A percentile compares a stretch with the other conserved stretches of the same genome.
Conservation (phyloP, 2,113 vertebrate genomes). For the Pitta sordida region DNA sequence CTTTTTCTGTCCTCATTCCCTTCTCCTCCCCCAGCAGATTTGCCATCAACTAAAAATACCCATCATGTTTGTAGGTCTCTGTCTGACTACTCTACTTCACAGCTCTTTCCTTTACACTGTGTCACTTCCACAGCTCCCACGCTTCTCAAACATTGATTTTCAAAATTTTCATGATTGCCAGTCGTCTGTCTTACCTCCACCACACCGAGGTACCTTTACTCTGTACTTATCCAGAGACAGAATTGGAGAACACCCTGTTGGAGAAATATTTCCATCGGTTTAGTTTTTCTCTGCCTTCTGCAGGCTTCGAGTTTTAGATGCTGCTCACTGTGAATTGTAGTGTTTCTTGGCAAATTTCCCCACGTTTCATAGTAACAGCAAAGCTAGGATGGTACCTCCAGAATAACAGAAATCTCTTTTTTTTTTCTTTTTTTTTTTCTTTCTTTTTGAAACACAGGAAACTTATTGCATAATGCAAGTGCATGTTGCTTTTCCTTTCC, state of each 20-base stretch:
- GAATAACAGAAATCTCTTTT: neutral
- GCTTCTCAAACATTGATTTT: neutral
- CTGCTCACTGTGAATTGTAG: neutral
- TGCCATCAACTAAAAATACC: slow-evolving; percentile 48
- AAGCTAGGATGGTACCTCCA: neutral
- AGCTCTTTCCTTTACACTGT: neutral
- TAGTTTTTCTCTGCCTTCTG: neutral
- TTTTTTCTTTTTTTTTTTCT: too few species aligned
- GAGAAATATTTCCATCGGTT: neutral
- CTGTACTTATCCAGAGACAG: neutral
- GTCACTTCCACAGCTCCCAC: neutral
- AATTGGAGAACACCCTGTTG: neutral
- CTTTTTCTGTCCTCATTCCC: slow-evolving; percentile 26
- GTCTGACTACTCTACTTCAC: slow-evolving; percentile 24
- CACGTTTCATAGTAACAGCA: neutral
- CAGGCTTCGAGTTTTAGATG: neutral
- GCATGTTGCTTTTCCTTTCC: neutral
- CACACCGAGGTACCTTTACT: neutral
- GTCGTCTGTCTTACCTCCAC: neutral
- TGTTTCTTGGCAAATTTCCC: neutral
- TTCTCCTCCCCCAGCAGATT: neutral
- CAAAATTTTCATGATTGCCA: neutral
- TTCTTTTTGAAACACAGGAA: neutral
- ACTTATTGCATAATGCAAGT: neutral
- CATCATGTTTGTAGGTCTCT: neutral